These are phyloP conservation scores for Cervus canadensis DNA, from an alignment of 2,113 vertebrate species.

Conservation along the genomic window DNA sequence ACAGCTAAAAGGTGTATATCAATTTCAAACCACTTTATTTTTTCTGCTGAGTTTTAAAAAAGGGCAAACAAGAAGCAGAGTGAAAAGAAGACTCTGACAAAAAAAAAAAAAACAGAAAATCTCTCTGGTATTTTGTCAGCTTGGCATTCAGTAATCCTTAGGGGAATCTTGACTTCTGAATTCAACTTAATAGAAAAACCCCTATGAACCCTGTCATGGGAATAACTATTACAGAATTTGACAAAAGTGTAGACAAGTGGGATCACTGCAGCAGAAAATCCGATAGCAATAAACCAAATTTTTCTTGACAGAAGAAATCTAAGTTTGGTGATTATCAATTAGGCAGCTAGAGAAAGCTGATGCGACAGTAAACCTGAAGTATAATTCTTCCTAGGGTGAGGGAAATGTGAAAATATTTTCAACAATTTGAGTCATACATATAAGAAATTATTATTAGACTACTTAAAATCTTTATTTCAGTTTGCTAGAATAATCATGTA, in stretches of 20 bases:
- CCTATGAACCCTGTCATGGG: slow-evolving; percentile 40
- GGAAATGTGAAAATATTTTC: not conserved
- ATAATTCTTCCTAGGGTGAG: not conserved
- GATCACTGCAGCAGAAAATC: slow-evolving; percentile 44
- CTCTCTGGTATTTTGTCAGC: slow-evolving; percentile 37
- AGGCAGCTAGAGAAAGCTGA: not conserved
- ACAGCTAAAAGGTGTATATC: not conserved
- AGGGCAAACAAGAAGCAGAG: not conserved
- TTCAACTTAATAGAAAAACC: slow-evolving; percentile 63
- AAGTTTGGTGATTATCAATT: slow-evolving; percentile 47
- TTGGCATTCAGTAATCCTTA: slow-evolving; percentile 62
- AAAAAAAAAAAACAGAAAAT: not conserved
- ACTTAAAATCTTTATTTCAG: not conserved
- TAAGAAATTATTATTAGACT: not conserved
- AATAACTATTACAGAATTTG: slow-evolving; percentile 57
- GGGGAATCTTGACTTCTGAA: slow-evolving; percentile 58
- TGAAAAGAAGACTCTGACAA: not conserved
- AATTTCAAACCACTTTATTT: slow-evolving; percentile 4
- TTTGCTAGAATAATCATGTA: not conserved
- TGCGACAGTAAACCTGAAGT: not conserved
- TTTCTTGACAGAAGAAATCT: slow-evolving; percentile 35
- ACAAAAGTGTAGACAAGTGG: slow-evolving; percentile 20
- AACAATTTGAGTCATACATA: slow-evolving; percentile 1
- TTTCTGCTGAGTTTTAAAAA: not conserved
- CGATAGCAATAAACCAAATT: not conserved